These are phyloP conservation scores for Cantharis flavilabris DNA, from an alignment of 2,888 invertebrate genomes.

Conservation along the genomic window DNA sequence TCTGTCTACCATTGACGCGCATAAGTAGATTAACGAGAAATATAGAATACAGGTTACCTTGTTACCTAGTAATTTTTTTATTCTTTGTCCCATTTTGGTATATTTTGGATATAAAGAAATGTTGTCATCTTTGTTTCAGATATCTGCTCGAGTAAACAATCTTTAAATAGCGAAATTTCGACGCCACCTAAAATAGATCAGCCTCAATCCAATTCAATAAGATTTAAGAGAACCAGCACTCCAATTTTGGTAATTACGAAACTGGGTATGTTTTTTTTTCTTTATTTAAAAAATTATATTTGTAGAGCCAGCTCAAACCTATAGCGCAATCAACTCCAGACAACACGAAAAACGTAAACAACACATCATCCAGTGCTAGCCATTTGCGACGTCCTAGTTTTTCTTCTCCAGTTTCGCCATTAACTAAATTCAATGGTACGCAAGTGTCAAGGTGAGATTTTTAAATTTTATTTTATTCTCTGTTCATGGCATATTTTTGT, in stretches of 20 bases:
- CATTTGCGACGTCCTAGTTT: slow-evolving; percentile 25
- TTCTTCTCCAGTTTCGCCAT: slow-evolving; percentile 28
- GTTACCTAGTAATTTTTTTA: no score
- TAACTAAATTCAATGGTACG: slow-evolving; percentile 19
- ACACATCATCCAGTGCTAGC: slow-evolving; percentile 15
- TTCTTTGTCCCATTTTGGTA: no score
- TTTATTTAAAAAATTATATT: not conserved
- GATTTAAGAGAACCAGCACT: slow-evolving; percentile 30
- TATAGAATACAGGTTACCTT: no score
- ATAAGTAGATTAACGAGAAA: no score
- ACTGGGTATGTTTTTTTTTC: not conserved
- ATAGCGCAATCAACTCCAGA: slow-evolving; percentile 38
- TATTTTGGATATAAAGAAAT: no score
- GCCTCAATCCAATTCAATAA: not conserved
- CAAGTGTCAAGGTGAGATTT: slow-evolving; percentile 10
- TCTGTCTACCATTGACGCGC: no score
- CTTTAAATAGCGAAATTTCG: not conserved
- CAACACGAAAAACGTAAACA: not conserved
- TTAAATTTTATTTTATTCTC: not conserved
- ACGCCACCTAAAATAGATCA: slow-evolving; percentile 13
- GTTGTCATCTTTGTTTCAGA: not conserved
- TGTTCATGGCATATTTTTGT: not conserved
- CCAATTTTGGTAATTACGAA: slow-evolving; percentile 30
- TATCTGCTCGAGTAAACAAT: not conserved
- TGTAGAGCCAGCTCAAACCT: slow-evolving; percentile 31